These are phyloP conservation scores for Coptotermes formosanus DNA, from an alignment of 1,140 invertebrate species.

Conservation along the genomic window DNA sequence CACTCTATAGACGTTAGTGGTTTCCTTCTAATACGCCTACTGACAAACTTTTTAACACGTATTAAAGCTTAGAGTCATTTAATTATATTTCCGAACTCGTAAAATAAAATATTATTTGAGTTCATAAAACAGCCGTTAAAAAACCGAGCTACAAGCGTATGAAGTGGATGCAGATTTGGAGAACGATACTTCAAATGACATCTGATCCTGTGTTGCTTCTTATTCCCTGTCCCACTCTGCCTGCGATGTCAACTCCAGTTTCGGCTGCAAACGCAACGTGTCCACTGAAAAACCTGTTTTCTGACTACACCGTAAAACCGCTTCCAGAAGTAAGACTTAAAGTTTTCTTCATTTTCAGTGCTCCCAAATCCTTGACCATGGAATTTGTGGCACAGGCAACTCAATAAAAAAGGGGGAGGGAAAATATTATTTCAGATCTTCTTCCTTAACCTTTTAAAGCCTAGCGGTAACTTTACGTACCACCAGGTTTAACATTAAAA, in stretches of 20 bases:
- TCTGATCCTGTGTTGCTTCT: not conserved
- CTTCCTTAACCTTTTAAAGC: too few species aligned
- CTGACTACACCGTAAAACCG: conserved; percentile 38
- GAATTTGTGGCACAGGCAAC: not conserved
- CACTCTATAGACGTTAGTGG: not conserved
- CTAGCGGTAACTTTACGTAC: too few species aligned
- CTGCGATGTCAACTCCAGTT: conserved; percentile 51
- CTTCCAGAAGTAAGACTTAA: not conserved
- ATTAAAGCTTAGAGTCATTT: not conserved
- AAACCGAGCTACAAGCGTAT: not conserved
- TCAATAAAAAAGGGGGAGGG: too few species aligned
- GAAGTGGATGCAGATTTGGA: not conserved
- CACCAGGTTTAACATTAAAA: too few species aligned
- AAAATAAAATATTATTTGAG: not conserved
- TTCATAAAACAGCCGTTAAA: not conserved
- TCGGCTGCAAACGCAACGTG: conserved; percentile 46
- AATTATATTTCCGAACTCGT: not conserved
- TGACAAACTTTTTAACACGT: not conserved
- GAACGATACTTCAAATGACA: not conserved
- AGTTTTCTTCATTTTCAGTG: not conserved
- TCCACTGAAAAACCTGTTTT: conserved; percentile 50
- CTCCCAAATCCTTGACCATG: not conserved
- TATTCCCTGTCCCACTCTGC: conserved; percentile 42
- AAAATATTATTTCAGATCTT: too few species aligned
- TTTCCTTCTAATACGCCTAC: not conserved